Evolutionary conservation across 2,113 vertebrate genomes (phyloP), one percentile per base, ranked within the genome.

Genomic region (Uria aalge): DNA sequence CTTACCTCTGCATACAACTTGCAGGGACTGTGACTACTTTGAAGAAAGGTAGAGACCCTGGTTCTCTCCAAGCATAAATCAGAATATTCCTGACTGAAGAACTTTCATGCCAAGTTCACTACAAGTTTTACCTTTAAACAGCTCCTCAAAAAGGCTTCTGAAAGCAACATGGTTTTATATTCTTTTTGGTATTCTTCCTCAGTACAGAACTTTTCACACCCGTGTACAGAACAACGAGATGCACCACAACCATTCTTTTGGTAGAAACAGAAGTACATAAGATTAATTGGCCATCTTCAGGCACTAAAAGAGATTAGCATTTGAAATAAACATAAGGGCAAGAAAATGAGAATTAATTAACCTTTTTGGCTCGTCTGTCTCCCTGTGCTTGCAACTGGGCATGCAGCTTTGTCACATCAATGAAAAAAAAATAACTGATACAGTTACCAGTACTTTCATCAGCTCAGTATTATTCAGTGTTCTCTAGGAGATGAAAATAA

Each of bases 271-370:
- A 95, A 87, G 72, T 83, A 81, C 5, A 0, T 38, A 90, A 96
- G 83, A 97, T 97, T 96, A 97, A 97, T 91, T 95, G 92, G 71
- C 76, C 85, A 96, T 88, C 89, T 96, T 87, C 82, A 95, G 89
- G 88, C 76, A 85, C 23, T 34, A 52, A 79, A 94, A 85, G 82
- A 87, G 57, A 94, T 68, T 52, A 97, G 63, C 84, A 96, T 91
- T 92, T 94, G 76, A 95, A 97, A 97, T 80, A 97, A 97, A 96
- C 80, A 89, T 90, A 92, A 92, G 68, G 47, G 29, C 94, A 95
- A 95, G 69, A 95, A 97, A 97, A 97, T 83, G 88, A 87, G 84
- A 97, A 95, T 48, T 87, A 96, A 96, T 97, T 95, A 97, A 97
- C 96, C 83, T 97, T 94, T 94, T 64, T 76, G 88, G 88, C 85